phyloP scores from a whole-genome alignment of 2,113 vertebrate species.

The Hippopotamus amphibius region DNA sequence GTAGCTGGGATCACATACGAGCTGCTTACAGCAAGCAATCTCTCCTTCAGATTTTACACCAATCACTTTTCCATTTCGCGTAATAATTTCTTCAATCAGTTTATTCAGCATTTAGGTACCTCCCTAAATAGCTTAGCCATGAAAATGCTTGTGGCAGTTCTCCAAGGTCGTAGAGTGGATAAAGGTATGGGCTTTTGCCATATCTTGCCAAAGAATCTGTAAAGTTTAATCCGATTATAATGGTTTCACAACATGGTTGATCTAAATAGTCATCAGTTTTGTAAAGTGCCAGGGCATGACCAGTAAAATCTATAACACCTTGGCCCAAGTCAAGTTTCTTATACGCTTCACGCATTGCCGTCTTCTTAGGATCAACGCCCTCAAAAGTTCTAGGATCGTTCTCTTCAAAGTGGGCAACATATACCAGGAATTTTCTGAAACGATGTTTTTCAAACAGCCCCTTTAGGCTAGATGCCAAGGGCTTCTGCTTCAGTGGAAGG shows the following conservation, averaged over 20 bases:
- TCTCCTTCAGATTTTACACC: constrained; percentile 99
- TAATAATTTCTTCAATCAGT: constrained; percentile 96
- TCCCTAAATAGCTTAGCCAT: constrained; percentile 97
- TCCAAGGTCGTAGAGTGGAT: constrained; percentile 97
- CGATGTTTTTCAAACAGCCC: constrained; percentile 97
- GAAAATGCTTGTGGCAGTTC: constrained; percentile 99
- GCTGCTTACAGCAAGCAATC: constrained; percentile 93
- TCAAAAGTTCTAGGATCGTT: constrained; percentile 93
- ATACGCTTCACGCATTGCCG: constrained; percentile 93
- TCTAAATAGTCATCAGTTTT: constrained; percentile 98
- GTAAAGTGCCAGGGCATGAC: constrained; percentile 97
- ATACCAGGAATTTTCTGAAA: constrained; percentile 94
- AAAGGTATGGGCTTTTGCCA: constrained; percentile 98
- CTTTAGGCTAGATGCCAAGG: constrained; percentile 95
- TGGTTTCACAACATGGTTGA: constrained; percentile 93
- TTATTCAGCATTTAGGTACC: constrained; percentile 99
- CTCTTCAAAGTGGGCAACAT: constrained; percentile 93
- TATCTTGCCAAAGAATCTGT: constrained; percentile 98
- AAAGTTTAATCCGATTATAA: constrained; percentile 98
- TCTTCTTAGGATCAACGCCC: constrained; percentile 92
- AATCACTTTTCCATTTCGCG: constrained; percentile 95
- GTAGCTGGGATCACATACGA: constrained; percentile 98
- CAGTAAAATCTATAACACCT: constrained; percentile 96
- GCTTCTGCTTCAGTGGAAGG: constrained; percentile 98
- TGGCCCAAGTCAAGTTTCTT: constrained; percentile 94